Percentiles rank a stretch among this genome's conserved stretches.
Evolutionary conservation across 2,888 invertebrate species (phyloP).

Genomic region (Vanessa cardui): DNA sequence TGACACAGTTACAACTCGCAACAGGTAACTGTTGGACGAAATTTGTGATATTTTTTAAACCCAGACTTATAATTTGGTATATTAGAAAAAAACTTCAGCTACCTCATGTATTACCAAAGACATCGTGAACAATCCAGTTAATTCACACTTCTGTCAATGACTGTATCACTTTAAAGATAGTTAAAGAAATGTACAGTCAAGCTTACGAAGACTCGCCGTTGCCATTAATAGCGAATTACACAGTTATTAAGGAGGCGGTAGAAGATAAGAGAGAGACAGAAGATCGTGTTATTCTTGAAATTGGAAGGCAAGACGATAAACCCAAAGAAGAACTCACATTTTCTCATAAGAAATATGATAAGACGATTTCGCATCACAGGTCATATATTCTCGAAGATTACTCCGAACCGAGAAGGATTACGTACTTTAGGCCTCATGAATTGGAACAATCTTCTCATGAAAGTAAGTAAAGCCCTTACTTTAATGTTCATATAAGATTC

Average conservation of each 20-base stretch:
- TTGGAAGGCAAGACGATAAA: conserved; percentile 75
- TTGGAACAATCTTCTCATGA: conserved; percentile 57
- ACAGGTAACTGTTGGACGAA: conserved; percentile 54
- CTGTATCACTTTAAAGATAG: no score
- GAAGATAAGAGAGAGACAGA: conserved; percentile 68
- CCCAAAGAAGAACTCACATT: conserved; percentile 74
- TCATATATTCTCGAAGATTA: conserved; percentile 76
- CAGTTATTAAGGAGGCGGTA: conserved; percentile 65
- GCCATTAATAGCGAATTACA: conserved; percentile 71
- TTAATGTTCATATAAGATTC: neutral
- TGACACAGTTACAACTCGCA: conserved; percentile 67
- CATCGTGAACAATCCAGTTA: no score
- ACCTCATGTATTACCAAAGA: neutral
- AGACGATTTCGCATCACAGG: conserved; percentile 75
- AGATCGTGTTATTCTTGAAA: conserved; percentile 76
- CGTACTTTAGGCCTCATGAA: conserved; percentile 70
- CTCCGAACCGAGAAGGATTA: conserved; percentile 61
- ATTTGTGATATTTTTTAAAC: conserved; percentile 26
- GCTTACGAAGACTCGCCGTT: conserved; percentile 68
- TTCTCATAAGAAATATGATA: conserved; percentile 80
- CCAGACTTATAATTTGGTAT: neutral
- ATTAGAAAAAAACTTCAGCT: no score
- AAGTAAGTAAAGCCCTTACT: conserved; percentile 50
- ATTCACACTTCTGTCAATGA: no score
- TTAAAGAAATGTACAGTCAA: conserved; percentile 63